Conservation (phyloP, 2,888 invertebrate species). For the Macrosoma leucophasiata region DNA sequence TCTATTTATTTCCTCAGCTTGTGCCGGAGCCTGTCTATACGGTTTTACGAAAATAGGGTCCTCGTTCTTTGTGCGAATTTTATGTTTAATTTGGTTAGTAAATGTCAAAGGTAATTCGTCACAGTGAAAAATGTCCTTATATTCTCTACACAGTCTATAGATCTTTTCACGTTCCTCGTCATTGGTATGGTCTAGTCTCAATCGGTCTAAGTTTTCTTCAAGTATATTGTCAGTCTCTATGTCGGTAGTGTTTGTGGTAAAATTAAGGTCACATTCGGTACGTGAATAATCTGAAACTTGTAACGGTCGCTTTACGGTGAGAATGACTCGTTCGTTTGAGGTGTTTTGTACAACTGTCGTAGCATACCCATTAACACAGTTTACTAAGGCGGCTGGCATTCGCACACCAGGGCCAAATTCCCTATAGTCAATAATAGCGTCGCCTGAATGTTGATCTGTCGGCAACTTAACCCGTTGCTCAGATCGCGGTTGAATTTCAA, state of each 20-base stretch:
- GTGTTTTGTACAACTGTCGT: conserved; percentile 17
- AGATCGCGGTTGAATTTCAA: conserved; percentile 7
- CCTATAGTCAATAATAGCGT: conserved; percentile 12
- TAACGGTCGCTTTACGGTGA: conserved; percentile 5
- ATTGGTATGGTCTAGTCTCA: conserved; percentile 27
- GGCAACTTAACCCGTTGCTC: conserved; percentile 11
- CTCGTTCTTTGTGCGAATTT: too few relatives aligned
- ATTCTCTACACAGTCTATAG: conserved; percentile 25
- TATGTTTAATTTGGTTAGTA: too few relatives aligned
- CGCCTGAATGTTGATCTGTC: conserved; percentile 5
- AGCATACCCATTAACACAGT: conserved; percentile 14
- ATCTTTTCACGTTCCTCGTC: conserved; percentile 28
- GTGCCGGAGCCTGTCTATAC: conserved; percentile 17
- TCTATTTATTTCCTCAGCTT: too few relatives aligned
- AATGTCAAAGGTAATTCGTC: too few relatives aligned
- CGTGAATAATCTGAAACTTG: conserved; percentile 2
- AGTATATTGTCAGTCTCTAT: not conserved
- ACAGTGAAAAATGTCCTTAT: too few relatives aligned
- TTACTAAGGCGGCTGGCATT: conserved; percentile 16
- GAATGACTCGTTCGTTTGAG: conserved; percentile 2
- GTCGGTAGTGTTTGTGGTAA: conserved; percentile 1
- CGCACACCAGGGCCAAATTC: conserved; percentile 15
- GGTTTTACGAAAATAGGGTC: too few relatives aligned
- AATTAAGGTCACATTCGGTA: conserved; percentile 6
- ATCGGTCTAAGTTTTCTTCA: conserved; percentile 5